Evolutionary conservation across 2,888 invertebrate species (phyloP).

Genomic region (Andrena trimmerana): DNA sequence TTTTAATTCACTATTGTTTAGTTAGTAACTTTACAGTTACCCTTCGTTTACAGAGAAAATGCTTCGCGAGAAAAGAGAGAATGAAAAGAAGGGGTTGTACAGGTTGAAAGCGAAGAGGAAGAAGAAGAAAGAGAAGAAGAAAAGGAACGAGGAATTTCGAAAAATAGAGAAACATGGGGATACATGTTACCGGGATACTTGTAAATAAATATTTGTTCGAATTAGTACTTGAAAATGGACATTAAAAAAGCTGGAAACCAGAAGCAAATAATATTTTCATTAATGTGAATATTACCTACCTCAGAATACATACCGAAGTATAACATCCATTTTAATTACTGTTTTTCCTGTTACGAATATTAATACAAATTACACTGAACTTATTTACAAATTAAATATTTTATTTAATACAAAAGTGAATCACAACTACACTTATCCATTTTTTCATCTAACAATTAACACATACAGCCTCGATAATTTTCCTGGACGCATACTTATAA

Average conservation of each 20-base stretch:
- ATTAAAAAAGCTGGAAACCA: background rate
- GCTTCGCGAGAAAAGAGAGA: constrained; percentile 16
- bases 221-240: background rate
- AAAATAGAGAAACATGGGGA: constrained; percentile 17
- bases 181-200: constrained; percentile 27
- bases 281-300: no score
- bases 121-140: constrained; percentile 23
- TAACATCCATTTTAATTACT: background rate
- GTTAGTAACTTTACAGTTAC: background rate
- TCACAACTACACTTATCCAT: no score
- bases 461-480: background rate
- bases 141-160: constrained; percentile 7
- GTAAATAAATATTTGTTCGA: constrained; percentile 35
- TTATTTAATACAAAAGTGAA: no score
- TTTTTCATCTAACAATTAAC: background rate
- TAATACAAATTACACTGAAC: constrained; percentile 20
- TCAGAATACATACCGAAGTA: no score
- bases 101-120: constrained; percentile 15
- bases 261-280: background rate
- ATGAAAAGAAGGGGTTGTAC: background rate
- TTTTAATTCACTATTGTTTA: background rate
- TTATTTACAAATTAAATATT: background rate
- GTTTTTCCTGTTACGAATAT: background rate
- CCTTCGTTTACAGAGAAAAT: constrained; percentile 26
- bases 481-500: background rate